phyloP scores from a whole-genome alignment of 1,140 invertebrate genomes.

The Drosophila grimshawi region DNA sequence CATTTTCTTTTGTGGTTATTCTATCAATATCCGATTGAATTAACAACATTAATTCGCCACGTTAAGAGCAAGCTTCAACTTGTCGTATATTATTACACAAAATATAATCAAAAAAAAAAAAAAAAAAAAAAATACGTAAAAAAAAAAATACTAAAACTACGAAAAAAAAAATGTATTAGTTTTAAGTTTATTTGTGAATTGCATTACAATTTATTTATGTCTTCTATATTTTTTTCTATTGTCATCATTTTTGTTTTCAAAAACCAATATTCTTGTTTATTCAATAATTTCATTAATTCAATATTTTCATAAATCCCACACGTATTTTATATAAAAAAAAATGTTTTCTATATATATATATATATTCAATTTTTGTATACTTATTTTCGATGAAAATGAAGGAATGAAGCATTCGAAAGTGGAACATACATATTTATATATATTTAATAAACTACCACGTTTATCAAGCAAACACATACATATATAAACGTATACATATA shows the following conservation, averaged over 20 bases:
- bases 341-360: slow-evolving; percentile 52
- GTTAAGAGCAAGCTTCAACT: slow-evolving; percentile 74
- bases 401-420: slow-evolving; percentile 42
- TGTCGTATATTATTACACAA: slow-evolving; percentile 69
- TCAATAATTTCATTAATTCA: background rate
- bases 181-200: slow-evolving; percentile 70
- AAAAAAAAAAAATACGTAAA: slow-evolving; percentile 59
- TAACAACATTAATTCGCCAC: slow-evolving; percentile 54
- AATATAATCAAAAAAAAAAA: slow-evolving; percentile 62
- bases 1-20: slow-evolving; percentile 52
- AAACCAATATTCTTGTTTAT: slow-evolving; percentile 21
- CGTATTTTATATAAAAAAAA: slow-evolving; percentile 34
- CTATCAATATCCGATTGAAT: slow-evolving; percentile 44
- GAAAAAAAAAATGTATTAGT: slow-evolving; percentile 44
- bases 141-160: slow-evolving; percentile 56
- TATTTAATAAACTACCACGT: slow-evolving; percentile 35
- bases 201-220: slow-evolving; percentile 62
- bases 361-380: slow-evolving; percentile 58
- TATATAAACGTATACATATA: slow-evolving; percentile 41
- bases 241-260: slow-evolving; percentile 30
- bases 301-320: slow-evolving; percentile 43
- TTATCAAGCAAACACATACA: slow-evolving; percentile 42
- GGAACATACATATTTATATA: slow-evolving; percentile 65
- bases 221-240: slow-evolving; percentile 39
- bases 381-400: slow-evolving; percentile 31